These are phyloP conservation scores for Morinoia aosen DNA, from an alignment of 2,888 invertebrate genomes.

Conservation along the genomic window DNA sequence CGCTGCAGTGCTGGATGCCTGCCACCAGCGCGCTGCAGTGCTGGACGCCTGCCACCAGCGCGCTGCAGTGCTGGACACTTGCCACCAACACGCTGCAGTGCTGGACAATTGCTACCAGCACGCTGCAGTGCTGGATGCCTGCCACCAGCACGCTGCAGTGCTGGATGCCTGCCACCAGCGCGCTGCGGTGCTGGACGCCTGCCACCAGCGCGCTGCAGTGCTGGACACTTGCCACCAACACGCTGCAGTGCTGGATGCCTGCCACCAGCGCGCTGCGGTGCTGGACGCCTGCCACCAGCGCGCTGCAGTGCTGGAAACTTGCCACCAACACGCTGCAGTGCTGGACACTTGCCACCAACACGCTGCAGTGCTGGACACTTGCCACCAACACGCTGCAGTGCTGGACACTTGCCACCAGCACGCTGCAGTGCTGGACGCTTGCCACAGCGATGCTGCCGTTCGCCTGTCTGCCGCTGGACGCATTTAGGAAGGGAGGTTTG, in stretches of 20 bases:
- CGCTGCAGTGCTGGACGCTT: slow-evolving; percentile 12
- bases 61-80: not conserved
- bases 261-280: not conserved
- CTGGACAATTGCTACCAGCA: not conserved
- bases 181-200: not conserved
- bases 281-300: not conserved
- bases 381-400: not conserved
- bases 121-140: not conserved
- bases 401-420: not conserved
- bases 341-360: not conserved
- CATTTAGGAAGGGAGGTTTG: not conserved
- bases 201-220: not conserved
- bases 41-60: not conserved
- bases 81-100: not conserved
- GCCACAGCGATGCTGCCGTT: not conserved
- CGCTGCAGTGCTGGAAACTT: not conserved
- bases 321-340: not conserved
- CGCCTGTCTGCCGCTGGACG: not conserved
- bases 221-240: not conserved
- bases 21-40: not conserved
- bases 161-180: not conserved
- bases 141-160: not conserved
- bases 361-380: not conserved
- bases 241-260: not conserved
- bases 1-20: not conserved